Evolutionary conservation across 2,797 vertebrate genomes (phyloP).

Genomic region (Natrix natrix): DNA sequence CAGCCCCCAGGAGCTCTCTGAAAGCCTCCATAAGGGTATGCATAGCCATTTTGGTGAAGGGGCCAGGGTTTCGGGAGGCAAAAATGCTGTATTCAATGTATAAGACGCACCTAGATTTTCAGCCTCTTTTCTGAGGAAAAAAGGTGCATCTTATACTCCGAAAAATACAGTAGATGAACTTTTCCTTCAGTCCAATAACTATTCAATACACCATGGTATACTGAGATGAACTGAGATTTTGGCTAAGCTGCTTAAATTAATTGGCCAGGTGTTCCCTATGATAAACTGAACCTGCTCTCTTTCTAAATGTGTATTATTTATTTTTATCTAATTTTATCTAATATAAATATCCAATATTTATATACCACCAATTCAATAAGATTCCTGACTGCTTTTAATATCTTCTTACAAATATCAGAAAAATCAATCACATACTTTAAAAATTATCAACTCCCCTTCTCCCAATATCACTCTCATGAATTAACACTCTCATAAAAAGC

Average conservation of each 20-base stretch:
- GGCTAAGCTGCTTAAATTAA: constrained; percentile 40
- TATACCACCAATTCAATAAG: not conserved
- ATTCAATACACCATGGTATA: constrained; percentile 73
- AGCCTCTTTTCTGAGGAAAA: no score
- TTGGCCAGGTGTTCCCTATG: not conserved
- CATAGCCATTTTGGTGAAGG: no score
- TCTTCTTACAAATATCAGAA: not conserved
- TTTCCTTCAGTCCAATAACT: constrained; percentile 68
- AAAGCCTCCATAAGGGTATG: no score
- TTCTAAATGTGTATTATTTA: not conserved
- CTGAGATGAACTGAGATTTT: constrained; percentile 75
- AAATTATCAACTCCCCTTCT: not conserved
- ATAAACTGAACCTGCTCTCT: not conserved
- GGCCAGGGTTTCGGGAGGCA: no score
- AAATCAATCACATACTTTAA: not conserved
- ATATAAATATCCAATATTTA: not conserved
- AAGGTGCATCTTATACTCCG: no score
- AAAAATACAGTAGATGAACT: constrained; percentile 48
- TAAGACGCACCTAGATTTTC: no score
- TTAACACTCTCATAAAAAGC: not conserved
- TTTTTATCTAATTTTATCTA: not conserved
- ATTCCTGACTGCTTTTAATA: not conserved
- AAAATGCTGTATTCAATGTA: no score
- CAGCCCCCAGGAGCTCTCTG: no score
- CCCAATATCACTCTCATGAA: not conserved